phyloP scores from a whole-genome alignment of 2,888 invertebrate genomes.

The Rosalia funebris region DNA sequence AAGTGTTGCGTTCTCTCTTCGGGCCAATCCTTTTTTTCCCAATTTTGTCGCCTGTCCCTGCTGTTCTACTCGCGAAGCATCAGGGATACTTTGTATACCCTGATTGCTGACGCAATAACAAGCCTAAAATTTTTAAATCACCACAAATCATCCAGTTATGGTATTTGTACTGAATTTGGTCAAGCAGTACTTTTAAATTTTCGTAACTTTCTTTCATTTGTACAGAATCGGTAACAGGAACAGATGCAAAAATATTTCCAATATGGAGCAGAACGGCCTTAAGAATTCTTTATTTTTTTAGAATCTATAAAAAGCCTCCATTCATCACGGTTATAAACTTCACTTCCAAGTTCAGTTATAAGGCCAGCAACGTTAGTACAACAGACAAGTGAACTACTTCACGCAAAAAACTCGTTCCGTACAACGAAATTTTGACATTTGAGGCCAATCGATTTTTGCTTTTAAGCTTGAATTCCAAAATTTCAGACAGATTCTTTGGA shows the following conservation, averaged over 20 bases:
- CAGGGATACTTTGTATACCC: slow-evolving; percentile 47
- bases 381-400: too few relatives aligned
- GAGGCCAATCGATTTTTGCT: too few relatives aligned
- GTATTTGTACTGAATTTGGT: slow-evolving; percentile 27
- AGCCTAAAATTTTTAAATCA: slow-evolving; percentile 34
- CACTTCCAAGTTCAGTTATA: too few relatives aligned
- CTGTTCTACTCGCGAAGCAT: slow-evolving; percentile 28
- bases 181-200: slow-evolving; percentile 13
- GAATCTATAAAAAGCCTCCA: slow-evolving; percentile 22
- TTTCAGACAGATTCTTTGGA: too few relatives aligned
- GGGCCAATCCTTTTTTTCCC: not conserved
- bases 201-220: slow-evolving; percentile 16
- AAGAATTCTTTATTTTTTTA: slow-evolving; percentile 19
- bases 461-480: too few relatives aligned
- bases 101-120: slow-evolving; percentile 44
- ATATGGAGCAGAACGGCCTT: slow-evolving; percentile 19
- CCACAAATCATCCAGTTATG: slow-evolving; percentile 29
- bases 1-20: not conserved
- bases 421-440: too few relatives aligned
- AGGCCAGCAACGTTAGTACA: too few relatives aligned
- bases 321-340: slow-evolving; percentile 4
- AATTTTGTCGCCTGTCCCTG: not conserved
- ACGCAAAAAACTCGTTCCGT: too few relatives aligned
- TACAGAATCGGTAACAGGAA: slow-evolving; percentile 19
- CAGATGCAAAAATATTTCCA: slow-evolving; percentile 47